Evolutionary conservation across 2,113 vertebrate species (phyloP).

Genomic region (Maccullochella peelii): DNA sequence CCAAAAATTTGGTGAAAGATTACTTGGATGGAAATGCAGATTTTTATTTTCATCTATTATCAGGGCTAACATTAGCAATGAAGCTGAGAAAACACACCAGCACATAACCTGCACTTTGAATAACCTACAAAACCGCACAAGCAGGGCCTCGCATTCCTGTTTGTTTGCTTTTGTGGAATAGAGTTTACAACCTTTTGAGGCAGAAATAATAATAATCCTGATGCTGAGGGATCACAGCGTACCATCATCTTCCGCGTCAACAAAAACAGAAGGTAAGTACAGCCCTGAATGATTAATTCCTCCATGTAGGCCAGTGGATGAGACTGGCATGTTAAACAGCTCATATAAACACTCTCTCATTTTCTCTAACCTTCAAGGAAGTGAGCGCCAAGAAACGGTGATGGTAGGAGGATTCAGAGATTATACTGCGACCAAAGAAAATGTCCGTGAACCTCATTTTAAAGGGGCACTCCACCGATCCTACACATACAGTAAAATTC

Average conservation of each 20-base stretch:
- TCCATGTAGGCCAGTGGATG: not conserved
- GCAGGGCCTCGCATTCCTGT: not conserved
- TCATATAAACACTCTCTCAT: slow-evolving; percentile 1
- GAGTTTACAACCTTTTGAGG: slow-evolving; percentile 29
- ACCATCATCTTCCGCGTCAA: slow-evolving; percentile 42
- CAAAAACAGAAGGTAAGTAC: not conserved
- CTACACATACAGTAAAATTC: not conserved
- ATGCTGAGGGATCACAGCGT: slow-evolving; percentile 19
- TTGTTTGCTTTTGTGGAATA: slow-evolving; percentile 15
- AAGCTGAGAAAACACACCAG: not conserved
- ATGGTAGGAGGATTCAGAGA: not conserved
- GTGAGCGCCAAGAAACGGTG: accelerated
- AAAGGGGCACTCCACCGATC: not conserved
- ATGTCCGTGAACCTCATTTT: slow-evolving; percentile 1
- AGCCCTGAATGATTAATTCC: slow-evolving; percentile 31
- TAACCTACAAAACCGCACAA: not conserved
- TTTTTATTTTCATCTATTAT: not conserved
- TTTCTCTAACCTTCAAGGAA: slow-evolving; percentile 51
- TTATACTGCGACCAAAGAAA: not conserved
- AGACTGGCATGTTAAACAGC: slow-evolving; percentile 62
- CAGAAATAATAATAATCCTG: slow-evolving; percentile 43
- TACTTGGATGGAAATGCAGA: not conserved
- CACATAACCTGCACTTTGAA: not conserved
- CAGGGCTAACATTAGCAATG: not conserved
- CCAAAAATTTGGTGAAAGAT: too few relatives aligned